phyloP scores from a whole-genome alignment of 2,113 vertebrate species.

The Carettochelys insculpta region DNA sequence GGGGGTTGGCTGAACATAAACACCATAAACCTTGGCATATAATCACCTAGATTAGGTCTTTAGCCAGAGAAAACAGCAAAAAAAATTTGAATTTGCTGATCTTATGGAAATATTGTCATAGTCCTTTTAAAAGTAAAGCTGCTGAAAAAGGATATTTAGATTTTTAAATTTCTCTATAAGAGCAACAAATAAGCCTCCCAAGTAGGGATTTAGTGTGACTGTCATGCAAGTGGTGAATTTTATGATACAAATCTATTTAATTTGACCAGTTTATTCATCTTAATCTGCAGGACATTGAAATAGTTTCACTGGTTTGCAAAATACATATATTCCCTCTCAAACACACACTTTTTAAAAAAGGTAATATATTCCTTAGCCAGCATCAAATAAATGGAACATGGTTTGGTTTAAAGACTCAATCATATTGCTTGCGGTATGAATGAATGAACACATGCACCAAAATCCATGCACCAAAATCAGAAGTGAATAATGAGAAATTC shows the following conservation, averaged over 20 bases:
- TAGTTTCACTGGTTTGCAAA: background rate
- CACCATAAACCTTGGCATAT: background rate
- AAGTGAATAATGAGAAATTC: constrained; percentile 18
- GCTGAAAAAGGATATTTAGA: background rate
- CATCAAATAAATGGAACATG: background rate
- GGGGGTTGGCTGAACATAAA: background rate
- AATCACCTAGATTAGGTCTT: background rate
- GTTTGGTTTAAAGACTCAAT: background rate
- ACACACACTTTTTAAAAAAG: background rate
- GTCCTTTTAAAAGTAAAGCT: constrained; percentile 15
- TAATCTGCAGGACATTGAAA: constrained; percentile 21
- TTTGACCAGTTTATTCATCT: constrained; percentile 19
- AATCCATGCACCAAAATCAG: constrained; percentile 11
- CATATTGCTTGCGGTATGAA: constrained; percentile 9
- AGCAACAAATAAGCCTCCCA: constrained; percentile 2
- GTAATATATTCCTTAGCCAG: background rate
- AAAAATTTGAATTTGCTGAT: background rate
- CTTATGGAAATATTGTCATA: background rate
- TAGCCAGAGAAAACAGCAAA: background rate
- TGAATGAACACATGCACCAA: constrained; percentile 8
- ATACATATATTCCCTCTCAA: background rate
- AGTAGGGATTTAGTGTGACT: constrained; percentile 21
- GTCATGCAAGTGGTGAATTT: background rate
- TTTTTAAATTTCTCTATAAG: constrained; percentile 36
- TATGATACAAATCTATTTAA: constrained; percentile 20